phyloP scores from a whole-genome alignment of 2,888 invertebrate species.

The Sminthurides aquaticus region DNA sequence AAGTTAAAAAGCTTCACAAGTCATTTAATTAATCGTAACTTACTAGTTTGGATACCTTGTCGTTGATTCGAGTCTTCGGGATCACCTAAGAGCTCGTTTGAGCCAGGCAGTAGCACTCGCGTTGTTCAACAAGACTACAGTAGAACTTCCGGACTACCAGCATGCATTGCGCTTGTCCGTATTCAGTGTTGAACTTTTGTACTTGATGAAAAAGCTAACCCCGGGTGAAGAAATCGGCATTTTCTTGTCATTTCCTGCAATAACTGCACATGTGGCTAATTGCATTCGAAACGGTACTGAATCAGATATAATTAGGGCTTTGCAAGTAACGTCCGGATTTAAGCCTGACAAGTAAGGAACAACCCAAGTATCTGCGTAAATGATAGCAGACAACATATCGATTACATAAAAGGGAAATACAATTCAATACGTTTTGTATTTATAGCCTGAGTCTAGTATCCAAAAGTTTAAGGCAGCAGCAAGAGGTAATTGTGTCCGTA shows the following conservation, averaged over 20 bases:
- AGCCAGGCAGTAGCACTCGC: background rate
- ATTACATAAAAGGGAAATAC: too few species aligned
- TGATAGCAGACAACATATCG: too few species aligned
- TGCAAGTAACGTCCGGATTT: conserved; percentile 10
- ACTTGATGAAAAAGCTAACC: background rate
- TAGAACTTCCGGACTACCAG: background rate
- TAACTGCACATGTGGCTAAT: conserved; percentile 27
- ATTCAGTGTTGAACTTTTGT: conserved; percentile 12
- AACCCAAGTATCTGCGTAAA: too few species aligned
- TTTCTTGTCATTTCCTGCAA: conserved; percentile 12
- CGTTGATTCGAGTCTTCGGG: conserved; percentile 5
- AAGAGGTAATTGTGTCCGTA: conserved; percentile 5
- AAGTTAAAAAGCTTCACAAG: background rate
- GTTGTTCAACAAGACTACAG: conserved; percentile 7
- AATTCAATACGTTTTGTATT: too few species aligned
- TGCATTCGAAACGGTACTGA: conserved; percentile 31
- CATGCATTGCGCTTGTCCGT: conserved; percentile 1
- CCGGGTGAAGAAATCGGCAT: background rate
- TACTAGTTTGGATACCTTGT: conserved; percentile 5
- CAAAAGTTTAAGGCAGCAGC: background rate
- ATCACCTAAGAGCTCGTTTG: conserved; percentile 7
- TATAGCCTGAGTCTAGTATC: conserved; percentile 2
- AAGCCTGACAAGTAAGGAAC: background rate
- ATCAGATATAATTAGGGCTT: conserved; percentile 20
- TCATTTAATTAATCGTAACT: conserved; percentile 3